Percentiles rank a stretch among this genome's conserved stretches.
Evolutionary conservation across 2,888 invertebrate genomes (phyloP).

Genomic region (Macaria liturata): DNA sequence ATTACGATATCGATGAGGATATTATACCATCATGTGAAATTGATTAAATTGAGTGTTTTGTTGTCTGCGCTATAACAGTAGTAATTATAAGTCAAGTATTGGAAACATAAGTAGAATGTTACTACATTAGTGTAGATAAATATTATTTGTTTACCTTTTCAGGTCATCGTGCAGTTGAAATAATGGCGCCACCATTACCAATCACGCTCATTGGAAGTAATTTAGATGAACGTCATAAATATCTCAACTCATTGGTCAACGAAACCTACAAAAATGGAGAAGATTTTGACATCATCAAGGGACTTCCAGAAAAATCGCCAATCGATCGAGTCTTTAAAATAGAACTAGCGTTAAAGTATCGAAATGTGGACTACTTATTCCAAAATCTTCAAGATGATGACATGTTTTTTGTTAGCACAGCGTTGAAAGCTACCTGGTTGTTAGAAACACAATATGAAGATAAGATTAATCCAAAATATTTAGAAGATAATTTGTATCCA

Average conservation of each 20-base stretch:
- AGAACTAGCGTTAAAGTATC: constrained; percentile 55
- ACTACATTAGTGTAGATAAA: too few species aligned
- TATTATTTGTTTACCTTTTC: background rate
- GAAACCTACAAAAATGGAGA: constrained; percentile 26
- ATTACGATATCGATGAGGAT: too few species aligned
- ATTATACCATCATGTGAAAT: too few species aligned
- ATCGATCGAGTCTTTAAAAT: constrained; percentile 63
- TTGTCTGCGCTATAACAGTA: too few species aligned
- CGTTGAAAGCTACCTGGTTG: constrained; percentile 60
- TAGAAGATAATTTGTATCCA: constrained; percentile 56
- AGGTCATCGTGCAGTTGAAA: background rate
- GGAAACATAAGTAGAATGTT: too few species aligned
- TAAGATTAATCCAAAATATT: constrained; percentile 55
- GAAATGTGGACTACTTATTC: constrained; percentile 54
- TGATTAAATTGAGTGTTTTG: too few species aligned
- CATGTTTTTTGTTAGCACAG: constrained; percentile 63
- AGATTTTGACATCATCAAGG: constrained; percentile 17
- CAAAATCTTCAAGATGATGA: constrained; percentile 56
- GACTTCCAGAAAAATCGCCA: constrained; percentile 44
- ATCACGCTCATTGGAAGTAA: constrained; percentile 49
- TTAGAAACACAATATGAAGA: constrained; percentile 43
- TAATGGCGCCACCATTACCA: constrained; percentile 44
- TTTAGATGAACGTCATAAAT: constrained; percentile 52
- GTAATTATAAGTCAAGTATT: too few species aligned
- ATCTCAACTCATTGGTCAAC: constrained; percentile 49